Percentiles rank a stretch among this genome's conserved stretches.
Conservation (phyloP, 2,888 invertebrate genomes). For the Cheilosia urbana region DNA sequence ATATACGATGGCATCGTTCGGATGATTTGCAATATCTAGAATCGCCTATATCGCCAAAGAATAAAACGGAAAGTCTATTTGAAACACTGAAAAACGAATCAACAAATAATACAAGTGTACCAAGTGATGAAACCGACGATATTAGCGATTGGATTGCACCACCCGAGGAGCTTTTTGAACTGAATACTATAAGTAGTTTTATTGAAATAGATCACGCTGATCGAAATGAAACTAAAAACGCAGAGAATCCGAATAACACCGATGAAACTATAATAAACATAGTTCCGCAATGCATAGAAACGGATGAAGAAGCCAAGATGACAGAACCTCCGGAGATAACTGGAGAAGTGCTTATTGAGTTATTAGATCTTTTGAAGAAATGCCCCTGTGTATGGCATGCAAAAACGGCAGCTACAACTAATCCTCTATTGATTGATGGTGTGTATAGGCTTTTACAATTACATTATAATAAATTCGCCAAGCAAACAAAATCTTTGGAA, state of each 20-base stretch:
- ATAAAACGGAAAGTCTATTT: neutral
- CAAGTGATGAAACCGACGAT: constrained; percentile 55
- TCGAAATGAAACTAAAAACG: neutral
- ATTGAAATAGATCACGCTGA: constrained; percentile 49
- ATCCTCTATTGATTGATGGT: constrained; percentile 21
- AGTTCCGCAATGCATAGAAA: neutral
- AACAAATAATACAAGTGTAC: constrained; percentile 45
- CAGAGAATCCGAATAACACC: neutral
- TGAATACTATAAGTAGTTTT: constrained; percentile 58
- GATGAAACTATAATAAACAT: neutral
- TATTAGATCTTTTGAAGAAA: constrained; percentile 58
- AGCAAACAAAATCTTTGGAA: constrained; percentile 41
- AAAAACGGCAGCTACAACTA: constrained; percentile 30
- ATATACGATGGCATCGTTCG: constrained; percentile 66
- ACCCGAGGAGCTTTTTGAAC: constrained; percentile 59
- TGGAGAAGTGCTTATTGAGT: constrained; percentile 60
- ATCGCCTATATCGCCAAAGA: constrained; percentile 38
- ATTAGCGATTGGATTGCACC: constrained; percentile 64
- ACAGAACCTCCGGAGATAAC: constrained; percentile 50
- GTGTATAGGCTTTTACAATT: constrained; percentile 36
- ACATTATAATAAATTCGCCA: constrained; percentile 51
- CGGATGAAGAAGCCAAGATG: constrained; percentile 4
- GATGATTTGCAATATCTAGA: constrained; percentile 42
- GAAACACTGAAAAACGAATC: constrained; percentile 43
- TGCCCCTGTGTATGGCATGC: constrained; percentile 63